Evolutionary conservation across 2,113 vertebrate genomes (phyloP), one percentile per base, ranked within the genome.

Genomic region (Caretta caretta): DNA sequence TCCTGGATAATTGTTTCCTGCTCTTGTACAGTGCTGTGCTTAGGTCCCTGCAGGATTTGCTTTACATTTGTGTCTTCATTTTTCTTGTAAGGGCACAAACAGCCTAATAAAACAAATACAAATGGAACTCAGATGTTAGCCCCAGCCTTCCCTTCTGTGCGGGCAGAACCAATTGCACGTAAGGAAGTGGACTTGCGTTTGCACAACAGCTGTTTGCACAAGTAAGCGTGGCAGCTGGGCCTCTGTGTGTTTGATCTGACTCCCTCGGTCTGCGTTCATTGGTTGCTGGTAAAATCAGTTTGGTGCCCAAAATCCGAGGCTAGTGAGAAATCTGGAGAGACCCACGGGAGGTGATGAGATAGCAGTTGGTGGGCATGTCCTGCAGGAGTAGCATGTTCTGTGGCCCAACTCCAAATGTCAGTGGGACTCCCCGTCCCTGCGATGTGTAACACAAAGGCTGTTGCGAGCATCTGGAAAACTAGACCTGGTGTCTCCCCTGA

Each of bases 131-230:
- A 6, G 8, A 22, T 51, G 10, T n/a, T 80, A 53, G 22, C 79
- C 79, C 35, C 5, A 81, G 10, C 35, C 35, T 81, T 24, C 48
- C 10, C 19, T 53, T n/a, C 29, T 24, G 7, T 5, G 80, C 10
- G 22, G 31, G 19, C 80, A 35, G 10, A 75, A n/a, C 56, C 42
- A 50, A 22, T 17, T 3, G 1, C n/a, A 48, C 24, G 24, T 31
- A n/a, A 2, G 0, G 42, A 1, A 13, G 46, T 0, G 5, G 80
- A 51, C n/a, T 10, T 19, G 51, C 31, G 29, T 38, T 69, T 51
- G 56, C 84, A 46, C 80, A 27, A 56, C 65, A 12, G 83, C 2
- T 0, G 72, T 76, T 76, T 46, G 22, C 72, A 46, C 10, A 35
- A 72, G 69, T 27, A 69, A 46, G 42, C n/a, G 35, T 80, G 5